Evolutionary conservation across 2,888 invertebrate genomes (phyloP).

Genomic region (Hemistola chrysoprasaria): DNA sequence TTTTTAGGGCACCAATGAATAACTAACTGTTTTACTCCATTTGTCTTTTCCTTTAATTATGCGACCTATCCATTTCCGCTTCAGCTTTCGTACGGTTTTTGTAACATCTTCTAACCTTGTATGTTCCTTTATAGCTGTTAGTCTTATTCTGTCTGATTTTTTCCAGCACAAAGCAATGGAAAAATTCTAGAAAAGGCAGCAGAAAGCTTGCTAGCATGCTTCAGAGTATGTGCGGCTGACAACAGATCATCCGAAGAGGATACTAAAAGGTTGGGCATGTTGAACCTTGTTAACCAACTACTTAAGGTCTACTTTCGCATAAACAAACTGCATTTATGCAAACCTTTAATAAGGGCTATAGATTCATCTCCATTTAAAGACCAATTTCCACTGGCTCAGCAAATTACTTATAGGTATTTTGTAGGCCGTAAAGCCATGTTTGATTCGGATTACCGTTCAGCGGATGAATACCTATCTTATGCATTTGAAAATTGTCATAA

Average conservation of each 20-base stretch:
- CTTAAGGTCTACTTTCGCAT: conserved; percentile 97
- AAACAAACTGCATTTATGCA: conserved; percentile 93
- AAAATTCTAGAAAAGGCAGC: conserved; percentile 96
- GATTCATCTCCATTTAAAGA: conserved; percentile 96
- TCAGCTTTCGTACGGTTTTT: too few relatives aligned
- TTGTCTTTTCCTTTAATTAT: too few relatives aligned
- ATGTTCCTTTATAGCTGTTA: too few relatives aligned
- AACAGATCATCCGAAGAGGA: conserved; percentile 94
- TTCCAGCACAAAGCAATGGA: conserved; percentile 76
- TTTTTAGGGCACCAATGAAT: too few relatives aligned
- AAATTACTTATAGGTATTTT: conserved; percentile 98
- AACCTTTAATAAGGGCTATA: conserved; percentile 97
- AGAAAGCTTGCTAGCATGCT: conserved; percentile 95
- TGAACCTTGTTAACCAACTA: conserved; percentile 97
- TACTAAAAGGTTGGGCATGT: conserved; percentile 97
- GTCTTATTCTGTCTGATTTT: conserved; percentile 4
- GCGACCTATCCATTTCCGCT: too few relatives aligned
- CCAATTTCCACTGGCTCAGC: conserved; percentile 94
- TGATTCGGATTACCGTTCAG: conserved; percentile 96
- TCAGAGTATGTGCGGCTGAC: conserved; percentile 97
- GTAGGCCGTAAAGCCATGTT: conserved; percentile 99
- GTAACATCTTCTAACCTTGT: too few relatives aligned
- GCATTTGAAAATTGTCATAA: conserved; percentile 96
- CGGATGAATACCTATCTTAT: conserved; percentile 95
- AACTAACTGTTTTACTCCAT: too few relatives aligned